Base-by-base conservation (phyloP, 2,888 invertebrate species). In the Tachina fera region DNA sequence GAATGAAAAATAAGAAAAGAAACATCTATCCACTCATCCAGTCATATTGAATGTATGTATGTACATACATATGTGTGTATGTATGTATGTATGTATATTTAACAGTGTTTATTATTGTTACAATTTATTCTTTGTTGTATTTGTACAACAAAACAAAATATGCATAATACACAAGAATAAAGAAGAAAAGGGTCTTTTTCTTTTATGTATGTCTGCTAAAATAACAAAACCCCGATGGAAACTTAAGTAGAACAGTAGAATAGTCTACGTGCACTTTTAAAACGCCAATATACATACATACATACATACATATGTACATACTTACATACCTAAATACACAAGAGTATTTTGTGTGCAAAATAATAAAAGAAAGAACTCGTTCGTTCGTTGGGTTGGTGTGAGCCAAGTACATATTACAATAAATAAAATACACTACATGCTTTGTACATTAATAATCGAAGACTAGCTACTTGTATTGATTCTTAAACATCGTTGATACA, bases 201-300 rank as follows among this genome's bases (percentile, higher is more conserved):
- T 31, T 31, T 4, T n/a, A n/a, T n/a, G n/a, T n/a, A n/a, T 31
- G 13, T 79, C 71, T 79, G 47, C 41, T 79, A 47, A 65, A 65
- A 71, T 72, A 79, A 71, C 71, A 79, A 61, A 65, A 65, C 71
- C 79, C 71, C 71, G 56, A 72, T 72, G 71, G 79, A 72, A 79
- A 79, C 58, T 65, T 11, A 79, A 79, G 70, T 63, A 79, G 63
- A 61, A 49, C 16, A 56, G 1, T 5, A n/a, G 67, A 11, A 53
- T 11, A 1, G 14, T 47, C 11, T 8, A 58, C 22, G 22, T 22
- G 22, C 22, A 22, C 22, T 22, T 22, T n/a, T 16, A 10, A n/a
- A n/a, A n/a, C n/a, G n/a, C n/a, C n/a, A n/a, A n/a, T 16, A 41
- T 10, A 3, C 11, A 9, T 3, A 58, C 13, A 31, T 39, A 14